Base-by-base conservation (phyloP, 2,888 invertebrate genomes). In the Scaptomyza tumidula region DNA sequence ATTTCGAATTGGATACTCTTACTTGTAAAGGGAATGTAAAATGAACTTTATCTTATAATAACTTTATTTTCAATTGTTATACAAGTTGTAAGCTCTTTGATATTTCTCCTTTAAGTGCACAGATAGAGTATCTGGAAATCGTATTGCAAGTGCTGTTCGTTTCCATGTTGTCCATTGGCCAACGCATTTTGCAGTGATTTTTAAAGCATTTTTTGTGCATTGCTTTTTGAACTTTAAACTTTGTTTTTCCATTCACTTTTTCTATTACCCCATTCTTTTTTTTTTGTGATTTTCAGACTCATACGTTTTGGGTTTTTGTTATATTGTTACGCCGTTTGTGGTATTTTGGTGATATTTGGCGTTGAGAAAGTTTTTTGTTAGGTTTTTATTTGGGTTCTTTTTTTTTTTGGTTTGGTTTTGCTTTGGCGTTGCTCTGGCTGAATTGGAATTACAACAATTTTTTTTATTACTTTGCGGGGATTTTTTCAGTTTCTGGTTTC, bases 391-490 rank as follows among this genome's bases (percentile, higher is more conserved):
- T 48, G 43, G 11, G 62, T 60, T 63, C 56, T 41, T 58, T 64
- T 63, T 49, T 59, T 50, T 35, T 63, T 58, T 35, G 52, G 9
- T 33, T 64, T 65, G 46, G 61, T 35, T 50, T 50, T 16, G 60
- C 60, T 71, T 67, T 61, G 56, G 58, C 59, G 66, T 67, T 75
- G 58, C 59, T 63, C 64, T 75, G 52, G 73, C 71, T 66, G 85
- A 80, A 87, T 82, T 75, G 86, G 88, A 83, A 83, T 88, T 83
- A 86, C 88, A 86, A 65, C 63, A 46, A 75, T 80, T 78, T 83
- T 81, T 81, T 83, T 88, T 83, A 86, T 84, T 88, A 77, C 72
- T 84, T 78, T 77, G 68, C 52, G 69, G 74, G 57, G 60, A 65
- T 50, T 52, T 77, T 62, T 60, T 41, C 53, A 41, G 35, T 41